Base-by-base conservation (phyloP, 2,888 invertebrate genomes). In the Operophtera brumata region DNA sequence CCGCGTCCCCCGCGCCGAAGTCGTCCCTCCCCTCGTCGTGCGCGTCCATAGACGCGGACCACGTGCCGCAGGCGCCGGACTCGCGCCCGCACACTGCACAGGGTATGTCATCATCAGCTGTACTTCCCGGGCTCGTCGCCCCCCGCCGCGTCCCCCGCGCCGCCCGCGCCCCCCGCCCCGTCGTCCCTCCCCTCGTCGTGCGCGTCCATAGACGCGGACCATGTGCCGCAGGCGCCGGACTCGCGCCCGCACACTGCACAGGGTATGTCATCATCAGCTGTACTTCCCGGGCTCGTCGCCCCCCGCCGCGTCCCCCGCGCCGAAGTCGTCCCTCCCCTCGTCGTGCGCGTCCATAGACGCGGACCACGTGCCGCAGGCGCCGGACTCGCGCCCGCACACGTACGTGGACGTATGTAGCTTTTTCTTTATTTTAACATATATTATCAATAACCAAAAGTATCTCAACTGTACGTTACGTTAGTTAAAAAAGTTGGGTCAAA, bases 201-300 rank as follows among this genome's bases (percentile, higher is more conserved):
- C 46, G 5, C 46, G 11, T 30, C 50, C 7, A 9, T 53, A 11
- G 61, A 56, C 30, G 67, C 65, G 35, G 73, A 71, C 62, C 70
- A 68, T 54, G 77, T 73, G 62, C 78, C 78, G 47, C 73, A 71
- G 47, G 73, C 58, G 13, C 70, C 73, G 2, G 64, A 67, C 36
- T 57, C 58, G 3, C 7, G 58, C 7, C 47, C 49, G 25, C 9
- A 40, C 10, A 32, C 54, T 32, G 40, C 50, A n/a, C 37, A 59
- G 57, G 62, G 63, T 61, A 36, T 6, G 12, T 20, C n/a, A n/a
- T n/a, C n/a, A n/a, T n/a, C n/a, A 95, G 72, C 77, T 95, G 36
- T 92, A 93, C 73, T 94, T 95, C 75, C 85, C 85, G 54, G 57
- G 61, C 54, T 57, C 47, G 36, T 46, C 75, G 64, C 70, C 73